Base-by-base conservation (phyloP, 2,797 vertebrate genomes). In the Nasua narica region DNA sequence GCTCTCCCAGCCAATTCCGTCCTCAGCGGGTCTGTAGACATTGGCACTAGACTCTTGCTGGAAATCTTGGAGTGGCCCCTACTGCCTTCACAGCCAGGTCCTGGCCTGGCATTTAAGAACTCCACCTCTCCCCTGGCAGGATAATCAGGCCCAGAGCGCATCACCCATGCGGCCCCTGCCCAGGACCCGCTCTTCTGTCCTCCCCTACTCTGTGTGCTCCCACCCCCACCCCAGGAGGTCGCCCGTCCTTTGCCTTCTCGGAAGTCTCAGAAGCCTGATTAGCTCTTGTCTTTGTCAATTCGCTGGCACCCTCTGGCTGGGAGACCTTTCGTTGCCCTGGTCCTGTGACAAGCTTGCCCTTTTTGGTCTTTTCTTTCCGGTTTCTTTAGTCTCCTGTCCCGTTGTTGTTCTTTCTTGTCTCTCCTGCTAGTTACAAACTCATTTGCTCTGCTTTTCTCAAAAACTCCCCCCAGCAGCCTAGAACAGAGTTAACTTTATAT, bases 91-190 rank as follows among this genome's bases (percentile, higher is more conserved):
- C 54, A 86, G 40, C 10, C 60, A 25, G 81, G 27, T 32, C 9
- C 35, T 19, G 7, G 62, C 12, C 52, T n/a, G 50, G 37, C 54
- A 32, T 62, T 29, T 60, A 74, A 81, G 50, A 58, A 27, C 23
- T 76, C 15, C 2, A 7, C 21, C 10, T 9, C 2, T 16, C 14
- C 11, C 4, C 2, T 3, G 19, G 13, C 25, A 60, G 25, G 50
- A 27, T 65, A 76, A 1, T 72, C 43, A 35, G 10, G 29, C 54
- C 60, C 69, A 72, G 32, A 27, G 14, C 27, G 62, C 43, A 5
- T 37, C 56, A 46, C 16, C 35, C 29, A 5, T 14, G 27, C 25
- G 46, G 14, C 6, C 29, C 58, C 29, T 32, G 6, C 27, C 32
- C 60, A 12, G 50, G 65, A 58, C 43, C 35, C 56, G 27, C 56